Percentiles rank a stretch among this genome's conserved stretches.
phyloP scores from a whole-genome alignment of 2,113 vertebrate species.

The Grammomys dolichurus region DNA sequence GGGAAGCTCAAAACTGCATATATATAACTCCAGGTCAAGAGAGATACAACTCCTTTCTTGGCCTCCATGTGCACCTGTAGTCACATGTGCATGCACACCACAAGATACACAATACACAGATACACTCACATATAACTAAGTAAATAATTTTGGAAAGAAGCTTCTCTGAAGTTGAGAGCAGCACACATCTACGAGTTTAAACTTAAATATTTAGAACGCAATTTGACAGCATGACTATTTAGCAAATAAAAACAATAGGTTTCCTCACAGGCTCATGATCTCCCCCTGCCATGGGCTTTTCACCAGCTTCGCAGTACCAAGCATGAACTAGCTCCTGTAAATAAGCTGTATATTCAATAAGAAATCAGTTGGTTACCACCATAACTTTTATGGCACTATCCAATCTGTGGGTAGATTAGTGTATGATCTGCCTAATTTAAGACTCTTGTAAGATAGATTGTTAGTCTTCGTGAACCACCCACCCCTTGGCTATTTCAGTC shows the following conservation, averaged over 20 bases:
- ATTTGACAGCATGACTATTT: background rate
- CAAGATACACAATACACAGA: background rate
- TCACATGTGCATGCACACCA: background rate
- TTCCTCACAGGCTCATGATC: background rate
- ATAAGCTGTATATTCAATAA: background rate
- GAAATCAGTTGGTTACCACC: background rate
- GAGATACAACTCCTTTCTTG: too few species aligned
- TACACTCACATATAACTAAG: background rate
- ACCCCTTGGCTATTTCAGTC: background rate
- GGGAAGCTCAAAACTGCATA: background rate
- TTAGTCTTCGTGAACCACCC: background rate
- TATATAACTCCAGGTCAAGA: background rate
- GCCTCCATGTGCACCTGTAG: background rate
- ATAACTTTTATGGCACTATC: background rate
- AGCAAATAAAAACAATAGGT: background rate
- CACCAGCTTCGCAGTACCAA: background rate
- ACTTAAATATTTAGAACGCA: background rate
- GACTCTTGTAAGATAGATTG: background rate
- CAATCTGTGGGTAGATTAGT: background rate
- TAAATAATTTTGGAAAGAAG: background rate
- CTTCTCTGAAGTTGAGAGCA: background rate
- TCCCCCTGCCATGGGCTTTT: background rate
- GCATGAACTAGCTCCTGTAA: background rate
- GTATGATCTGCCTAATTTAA: background rate
- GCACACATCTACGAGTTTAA: background rate